Evolutionary conservation across 2,113 vertebrate species (phyloP).

Genomic region (Henicopernis longicauda): DNA sequence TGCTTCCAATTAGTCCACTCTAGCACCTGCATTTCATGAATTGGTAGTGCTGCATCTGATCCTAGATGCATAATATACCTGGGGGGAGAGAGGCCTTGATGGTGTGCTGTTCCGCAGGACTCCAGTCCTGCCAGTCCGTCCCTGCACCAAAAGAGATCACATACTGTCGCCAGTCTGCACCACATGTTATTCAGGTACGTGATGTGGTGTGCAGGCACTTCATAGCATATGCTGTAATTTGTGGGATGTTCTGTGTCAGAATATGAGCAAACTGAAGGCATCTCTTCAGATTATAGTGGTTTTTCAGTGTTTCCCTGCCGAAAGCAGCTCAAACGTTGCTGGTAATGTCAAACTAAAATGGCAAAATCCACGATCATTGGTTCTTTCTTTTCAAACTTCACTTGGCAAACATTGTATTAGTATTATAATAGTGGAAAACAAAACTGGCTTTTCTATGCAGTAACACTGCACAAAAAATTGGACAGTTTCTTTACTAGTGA

Average conservation of each 20-base stretch:
- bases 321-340: not conserved
- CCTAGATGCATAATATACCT: not conserved
- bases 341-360: not conserved
- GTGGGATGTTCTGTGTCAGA: not conserved
- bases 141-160: not conserved
- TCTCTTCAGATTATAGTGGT: not conserved
- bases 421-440: not conserved
- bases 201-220: not conserved
- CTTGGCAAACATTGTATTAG: not conserved
- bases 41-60: not conserved
- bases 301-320: not conserved
- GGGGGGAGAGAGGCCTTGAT: not conserved
- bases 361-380: fast-evolving
- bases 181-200: not conserved
- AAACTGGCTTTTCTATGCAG: not conserved
- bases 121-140: not conserved
- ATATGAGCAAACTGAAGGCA: not conserved
- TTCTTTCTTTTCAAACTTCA: not conserved
- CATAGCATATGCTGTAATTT: not conserved
- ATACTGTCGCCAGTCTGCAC: too few relatives aligned
- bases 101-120: too few relatives aligned
- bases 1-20: not conserved
- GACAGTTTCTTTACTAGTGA: not conserved
- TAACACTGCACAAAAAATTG: not conserved
- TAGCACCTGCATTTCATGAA: not conserved